Evolutionary conservation across 2,113 vertebrate genomes (phyloP), one percentile per base, ranked within the genome.

Genomic region (Bufo bufo): DNA sequence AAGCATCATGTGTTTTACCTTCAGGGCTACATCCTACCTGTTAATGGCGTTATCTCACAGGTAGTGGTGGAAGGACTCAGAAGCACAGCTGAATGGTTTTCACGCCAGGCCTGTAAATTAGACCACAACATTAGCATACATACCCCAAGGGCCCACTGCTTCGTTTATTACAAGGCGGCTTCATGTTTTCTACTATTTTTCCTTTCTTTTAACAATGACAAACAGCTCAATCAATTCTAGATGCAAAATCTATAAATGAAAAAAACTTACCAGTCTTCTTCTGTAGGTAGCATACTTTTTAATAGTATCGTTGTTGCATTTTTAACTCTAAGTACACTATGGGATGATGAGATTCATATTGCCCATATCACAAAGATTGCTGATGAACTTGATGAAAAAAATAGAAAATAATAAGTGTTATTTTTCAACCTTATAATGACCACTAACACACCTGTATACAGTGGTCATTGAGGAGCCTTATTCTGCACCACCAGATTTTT

Each of bases 31-130:
- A n/a, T 88, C 50, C 49, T 88, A 88, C 79, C 87, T 88, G 87
- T 88, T 88, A 88, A 88, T 88, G 81, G 82, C 33, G 87, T 88
- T 88, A 88, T 88, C 87, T 88, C 81, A 88, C 87, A 88, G 87
- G 87, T 88, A 88, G 56, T 63, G 75, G 81, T 77, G n/a, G 80
- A 87, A 88, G 87, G 87, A 88, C 87, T 88, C 23, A 83, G 87
- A 88, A 77, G 69, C 69, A 88, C 87, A 88, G 87, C 79, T 84
- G 81, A 88, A 78, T 88, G 82, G 87, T 84, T 88, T 88, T 88
- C 82, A 84, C 87, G 72, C 87, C 87, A 88, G 81, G 58, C 81
- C 87, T 88, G 87, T 78, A 88, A 88, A 88, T 88, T 88, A 78
- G 87, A 78, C 87, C 87, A 88, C 49, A 54, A 75, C 59, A 88